Evolutionary conservation across 37 sponge, comb jelly and placozoan species (phyloP).

Genomic region (Oscarella lobularis): DNA sequence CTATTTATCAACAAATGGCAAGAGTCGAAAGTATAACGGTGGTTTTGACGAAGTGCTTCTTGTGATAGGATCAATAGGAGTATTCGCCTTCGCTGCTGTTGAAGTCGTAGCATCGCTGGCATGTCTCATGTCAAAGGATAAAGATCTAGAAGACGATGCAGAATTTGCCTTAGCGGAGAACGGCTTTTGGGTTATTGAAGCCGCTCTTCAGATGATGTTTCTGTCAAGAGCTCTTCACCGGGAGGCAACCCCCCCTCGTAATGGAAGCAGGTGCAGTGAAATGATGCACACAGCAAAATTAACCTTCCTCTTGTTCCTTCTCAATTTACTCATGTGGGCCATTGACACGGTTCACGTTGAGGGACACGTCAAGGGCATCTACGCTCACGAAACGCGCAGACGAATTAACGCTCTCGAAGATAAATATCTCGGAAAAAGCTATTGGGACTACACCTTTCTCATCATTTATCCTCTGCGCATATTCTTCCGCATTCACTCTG

Average conservation of each 20-base stretch:
- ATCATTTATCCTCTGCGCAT: not conserved
- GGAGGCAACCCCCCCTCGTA: not conserved
- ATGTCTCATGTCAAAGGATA: not conserved
- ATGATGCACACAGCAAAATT: not conserved
- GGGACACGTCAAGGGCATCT: not conserved
- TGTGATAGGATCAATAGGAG: not conserved
- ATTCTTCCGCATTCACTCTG: not conserved
- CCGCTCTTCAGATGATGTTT: not conserved
- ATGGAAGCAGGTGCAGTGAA: not conserved
- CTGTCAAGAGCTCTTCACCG: not conserved
- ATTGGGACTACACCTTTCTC: not conserved
- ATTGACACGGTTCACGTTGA: not conserved
- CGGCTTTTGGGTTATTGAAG: not conserved
- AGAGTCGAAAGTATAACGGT: not conserved
- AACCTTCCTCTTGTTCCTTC: not conserved
- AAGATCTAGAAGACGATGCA: not conserved
- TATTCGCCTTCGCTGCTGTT: not conserved
- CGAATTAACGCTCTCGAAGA: not conserved
- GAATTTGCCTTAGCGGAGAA: not conserved
- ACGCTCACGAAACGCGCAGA: not conserved
- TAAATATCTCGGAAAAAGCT: not conserved
- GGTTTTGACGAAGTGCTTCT: not conserved
- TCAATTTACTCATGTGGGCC: not conserved
- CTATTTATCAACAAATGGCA: not conserved
- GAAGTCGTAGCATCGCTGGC: no score